Evolutionary conservation across 2,797 vertebrate genomes (phyloP).

Genomic region (Rhabdomys pumilio): DNA sequence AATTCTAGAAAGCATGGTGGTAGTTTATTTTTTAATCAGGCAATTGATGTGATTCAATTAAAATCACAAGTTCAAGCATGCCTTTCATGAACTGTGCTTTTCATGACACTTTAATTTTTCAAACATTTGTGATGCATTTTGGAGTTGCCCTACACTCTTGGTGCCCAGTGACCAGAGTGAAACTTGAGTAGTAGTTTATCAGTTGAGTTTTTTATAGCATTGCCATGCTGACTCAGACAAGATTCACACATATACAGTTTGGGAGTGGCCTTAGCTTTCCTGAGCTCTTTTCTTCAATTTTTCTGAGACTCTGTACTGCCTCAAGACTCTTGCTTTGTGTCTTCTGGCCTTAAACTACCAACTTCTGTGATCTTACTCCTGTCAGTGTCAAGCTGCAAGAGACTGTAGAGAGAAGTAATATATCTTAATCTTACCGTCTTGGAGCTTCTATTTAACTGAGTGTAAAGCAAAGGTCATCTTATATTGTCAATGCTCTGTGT

Average conservation of each 20-base stretch:
- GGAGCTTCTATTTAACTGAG: conserved; percentile 1
- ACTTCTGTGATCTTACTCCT: not conserved
- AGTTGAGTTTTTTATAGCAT: conserved; percentile 1
- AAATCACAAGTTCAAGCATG: not conserved
- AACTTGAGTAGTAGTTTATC: not conserved
- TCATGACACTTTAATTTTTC: conserved; percentile 24
- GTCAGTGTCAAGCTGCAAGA: not conserved
- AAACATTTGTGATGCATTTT: conserved; percentile 48
- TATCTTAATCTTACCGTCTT: conserved; percentile 15
- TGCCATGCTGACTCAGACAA: not conserved
- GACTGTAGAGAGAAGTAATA: not conserved
- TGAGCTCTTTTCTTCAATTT: conserved; percentile 1
- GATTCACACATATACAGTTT: not conserved
- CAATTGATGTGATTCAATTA: not conserved
- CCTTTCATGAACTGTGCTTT: not conserved
- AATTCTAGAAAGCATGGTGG: not conserved
- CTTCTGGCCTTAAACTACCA: not conserved
- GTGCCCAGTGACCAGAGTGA: not conserved
- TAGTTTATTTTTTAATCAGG: not conserved
- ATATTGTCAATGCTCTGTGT: not conserved
- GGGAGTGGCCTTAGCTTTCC: not conserved
- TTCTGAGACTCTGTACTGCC: not conserved
- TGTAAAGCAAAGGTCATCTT: conserved; percentile 13
- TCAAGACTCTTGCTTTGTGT: not conserved
- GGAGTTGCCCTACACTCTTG: not conserved